Evolutionary conservation across 2,888 invertebrate species (phyloP).

Genomic region (Mystacides longicornis): DNA sequence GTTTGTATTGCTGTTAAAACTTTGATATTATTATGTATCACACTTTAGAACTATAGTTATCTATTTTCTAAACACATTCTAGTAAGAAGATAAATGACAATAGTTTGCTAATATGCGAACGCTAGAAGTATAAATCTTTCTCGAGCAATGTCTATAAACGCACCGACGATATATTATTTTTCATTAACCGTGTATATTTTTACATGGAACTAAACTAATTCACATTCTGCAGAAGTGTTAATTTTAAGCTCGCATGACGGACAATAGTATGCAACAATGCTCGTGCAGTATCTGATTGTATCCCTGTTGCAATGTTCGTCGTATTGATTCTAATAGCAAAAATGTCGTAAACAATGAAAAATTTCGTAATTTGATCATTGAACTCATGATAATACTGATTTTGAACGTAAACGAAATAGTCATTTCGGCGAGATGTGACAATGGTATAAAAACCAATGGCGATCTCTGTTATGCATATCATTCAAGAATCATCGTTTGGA

Average conservation of each 20-base stretch:
- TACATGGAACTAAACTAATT: too few species aligned
- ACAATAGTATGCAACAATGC: neutral
- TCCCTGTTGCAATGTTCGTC: slow-evolving; percentile 11
- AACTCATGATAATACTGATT: slow-evolving; percentile 19
- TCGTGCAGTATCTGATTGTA: neutral
- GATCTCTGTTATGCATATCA: slow-evolving; percentile 5
- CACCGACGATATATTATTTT: too few species aligned
- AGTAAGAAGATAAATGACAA: too few species aligned
- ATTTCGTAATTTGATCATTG: slow-evolving; percentile 16
- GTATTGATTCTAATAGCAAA: slow-evolving; percentile 15
- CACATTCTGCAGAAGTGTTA: slow-evolving; percentile 15
- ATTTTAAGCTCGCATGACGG: slow-evolving; percentile 2
- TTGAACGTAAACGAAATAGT: slow-evolving; percentile 14
- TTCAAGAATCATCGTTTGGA: slow-evolving; percentile 9
- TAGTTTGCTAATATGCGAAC: too few species aligned
- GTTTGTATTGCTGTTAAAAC: too few species aligned
- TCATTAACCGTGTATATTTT: too few species aligned
- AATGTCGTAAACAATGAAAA: slow-evolving; percentile 12
- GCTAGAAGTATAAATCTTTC: too few species aligned
- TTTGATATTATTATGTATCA: too few species aligned
- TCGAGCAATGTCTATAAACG: too few species aligned
- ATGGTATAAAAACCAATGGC: slow-evolving; percentile 16
- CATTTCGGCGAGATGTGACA: slow-evolving; percentile 15
- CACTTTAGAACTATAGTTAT: too few species aligned
- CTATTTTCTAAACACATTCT: too few species aligned